Evolutionary conservation across 1,140 invertebrate genomes (phyloP).

Genomic region (Stegodyphus mimosarum): DNA sequence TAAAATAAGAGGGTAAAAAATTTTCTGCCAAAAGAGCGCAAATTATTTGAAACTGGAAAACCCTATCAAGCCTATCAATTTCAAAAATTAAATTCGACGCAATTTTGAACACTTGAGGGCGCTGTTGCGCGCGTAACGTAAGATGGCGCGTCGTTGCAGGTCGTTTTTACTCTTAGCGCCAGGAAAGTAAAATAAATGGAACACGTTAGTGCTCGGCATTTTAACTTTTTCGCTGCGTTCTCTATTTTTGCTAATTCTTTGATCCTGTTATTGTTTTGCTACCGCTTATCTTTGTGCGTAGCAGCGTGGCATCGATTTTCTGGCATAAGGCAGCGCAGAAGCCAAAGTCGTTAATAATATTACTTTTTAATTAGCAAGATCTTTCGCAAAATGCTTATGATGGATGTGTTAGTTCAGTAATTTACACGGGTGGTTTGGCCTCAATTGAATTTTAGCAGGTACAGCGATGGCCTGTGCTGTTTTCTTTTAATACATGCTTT

Average conservation of each 20-base stretch:
- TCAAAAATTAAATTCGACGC: too few relatives aligned
- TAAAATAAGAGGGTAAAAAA: too few relatives aligned
- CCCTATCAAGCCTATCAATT: too few relatives aligned
- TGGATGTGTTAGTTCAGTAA: constrained; percentile 35
- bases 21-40: too few relatives aligned
- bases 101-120: too few relatives aligned
- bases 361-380: constrained; percentile 55
- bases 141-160: too few relatives aligned
- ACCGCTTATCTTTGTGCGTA: constrained; percentile 22
- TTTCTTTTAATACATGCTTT: too few relatives aligned
- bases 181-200: constrained; percentile 6
- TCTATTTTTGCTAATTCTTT: constrained; percentile 20
- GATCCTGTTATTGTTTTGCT: constrained; percentile 44
- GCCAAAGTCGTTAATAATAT: constrained; percentile 58
- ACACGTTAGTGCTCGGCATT: constrained; percentile 14
- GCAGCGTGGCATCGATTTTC: constrained; percentile 18
- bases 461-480: neutral
- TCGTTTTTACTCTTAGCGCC: too few relatives aligned
- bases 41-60: too few relatives aligned
- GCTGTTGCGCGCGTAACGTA: too few relatives aligned
- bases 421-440: constrained; percentile 32
- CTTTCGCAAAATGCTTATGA: constrained; percentile 41
- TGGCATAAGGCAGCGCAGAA: neutral
- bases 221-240: constrained; percentile 36
- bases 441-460: constrained; percentile 50